Percentiles rank a stretch among this genome's conserved stretches.
These are phyloP conservation scores for Ophonus ardosiacus DNA, from an alignment of 2,888 invertebrate species.

Conservation along the genomic window DNA sequence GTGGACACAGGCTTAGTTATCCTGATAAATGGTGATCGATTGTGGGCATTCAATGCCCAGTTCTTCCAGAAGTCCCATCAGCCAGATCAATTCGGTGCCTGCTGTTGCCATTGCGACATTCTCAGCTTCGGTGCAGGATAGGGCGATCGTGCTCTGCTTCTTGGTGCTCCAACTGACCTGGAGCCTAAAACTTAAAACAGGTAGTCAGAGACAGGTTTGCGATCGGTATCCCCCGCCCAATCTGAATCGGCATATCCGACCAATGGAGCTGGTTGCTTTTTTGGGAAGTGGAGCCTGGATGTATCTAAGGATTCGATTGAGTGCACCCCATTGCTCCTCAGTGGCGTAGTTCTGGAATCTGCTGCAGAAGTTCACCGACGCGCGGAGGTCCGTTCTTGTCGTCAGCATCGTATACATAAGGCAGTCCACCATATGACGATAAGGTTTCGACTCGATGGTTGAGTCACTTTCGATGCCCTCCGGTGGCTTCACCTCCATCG, in stretches of 20 bases:
- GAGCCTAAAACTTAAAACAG: conserved; percentile 66
- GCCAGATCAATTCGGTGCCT: conserved; percentile 67
- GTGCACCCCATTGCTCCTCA: conserved; percentile 65
- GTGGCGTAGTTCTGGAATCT: conserved; percentile 65
- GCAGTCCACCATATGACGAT: conserved; percentile 65
- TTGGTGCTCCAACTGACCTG: conserved; percentile 68
- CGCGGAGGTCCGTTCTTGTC: conserved; percentile 40
- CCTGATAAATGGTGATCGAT: conserved; percentile 36
- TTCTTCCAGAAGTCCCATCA: conserved; percentile 67
- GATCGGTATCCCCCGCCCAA: conserved; percentile 63
- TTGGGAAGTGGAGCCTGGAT: conserved; percentile 65
- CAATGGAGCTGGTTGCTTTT: conserved; percentile 45
- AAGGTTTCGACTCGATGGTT: conserved; percentile 59
- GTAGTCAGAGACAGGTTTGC: conserved; percentile 61
- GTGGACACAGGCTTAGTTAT: conserved; percentile 38
- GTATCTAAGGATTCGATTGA: conserved; percentile 67
- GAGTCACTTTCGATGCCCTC: conserved; percentile 53
- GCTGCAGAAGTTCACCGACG: conserved; percentile 63
- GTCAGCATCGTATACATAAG: conserved; percentile 62
- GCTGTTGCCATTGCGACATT: conserved; percentile 68
- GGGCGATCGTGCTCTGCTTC: conserved; percentile 68
- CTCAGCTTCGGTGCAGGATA: conserved; percentile 69
- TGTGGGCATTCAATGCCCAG: conserved; percentile 48
- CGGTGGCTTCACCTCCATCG: conserved; percentile 66
- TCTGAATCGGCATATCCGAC: conserved; percentile 67